Evolutionary conservation across 2,888 invertebrate genomes (phyloP).

Genomic region (Scrobipalpa atriplicella): DNA sequence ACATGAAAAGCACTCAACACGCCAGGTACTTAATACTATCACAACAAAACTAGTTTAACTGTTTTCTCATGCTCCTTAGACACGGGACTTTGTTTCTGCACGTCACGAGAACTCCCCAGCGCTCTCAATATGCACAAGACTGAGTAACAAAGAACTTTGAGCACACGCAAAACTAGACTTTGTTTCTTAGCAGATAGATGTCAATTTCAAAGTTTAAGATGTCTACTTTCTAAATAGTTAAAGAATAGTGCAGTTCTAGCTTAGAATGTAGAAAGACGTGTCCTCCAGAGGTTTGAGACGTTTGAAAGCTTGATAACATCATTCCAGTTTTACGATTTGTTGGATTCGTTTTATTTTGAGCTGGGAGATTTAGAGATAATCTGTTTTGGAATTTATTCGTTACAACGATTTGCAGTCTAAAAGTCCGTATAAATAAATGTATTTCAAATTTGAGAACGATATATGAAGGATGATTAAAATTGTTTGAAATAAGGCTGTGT

Average conservation of each 20-base stretch:
- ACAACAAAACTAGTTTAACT: not conserved
- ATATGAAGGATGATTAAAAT: too few species aligned
- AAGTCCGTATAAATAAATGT: too few species aligned
- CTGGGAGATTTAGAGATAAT: conserved; percentile 40
- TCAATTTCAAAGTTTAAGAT: conserved; percentile 29
- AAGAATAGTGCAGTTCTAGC: conserved; percentile 27
- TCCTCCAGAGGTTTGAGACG: not conserved
- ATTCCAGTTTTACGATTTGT: conserved; percentile 30
- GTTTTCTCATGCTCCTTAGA: conserved; percentile 55
- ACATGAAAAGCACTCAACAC: not conserved
- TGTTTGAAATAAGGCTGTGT: too few species aligned
- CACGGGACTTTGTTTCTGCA: conserved; percentile 51
- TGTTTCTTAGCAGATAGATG: conserved; percentile 30
- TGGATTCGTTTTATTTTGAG: conserved; percentile 35
- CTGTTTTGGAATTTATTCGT: not conserved
- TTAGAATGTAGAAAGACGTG: conserved; percentile 13
- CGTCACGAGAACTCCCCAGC: conserved; percentile 57
- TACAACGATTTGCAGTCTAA: too few species aligned
- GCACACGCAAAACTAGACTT: conserved; percentile 37
- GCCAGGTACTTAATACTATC: not conserved
- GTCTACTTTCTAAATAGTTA: conserved; percentile 25
- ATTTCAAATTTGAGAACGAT: too few species aligned
- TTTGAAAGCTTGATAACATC: conserved; percentile 25
- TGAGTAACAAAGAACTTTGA: conserved; percentile 43
- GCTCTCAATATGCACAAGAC: conserved; percentile 61